Conservation (phyloP, 2,888 invertebrate genomes). For the Nymphalis polychloros region DNA sequence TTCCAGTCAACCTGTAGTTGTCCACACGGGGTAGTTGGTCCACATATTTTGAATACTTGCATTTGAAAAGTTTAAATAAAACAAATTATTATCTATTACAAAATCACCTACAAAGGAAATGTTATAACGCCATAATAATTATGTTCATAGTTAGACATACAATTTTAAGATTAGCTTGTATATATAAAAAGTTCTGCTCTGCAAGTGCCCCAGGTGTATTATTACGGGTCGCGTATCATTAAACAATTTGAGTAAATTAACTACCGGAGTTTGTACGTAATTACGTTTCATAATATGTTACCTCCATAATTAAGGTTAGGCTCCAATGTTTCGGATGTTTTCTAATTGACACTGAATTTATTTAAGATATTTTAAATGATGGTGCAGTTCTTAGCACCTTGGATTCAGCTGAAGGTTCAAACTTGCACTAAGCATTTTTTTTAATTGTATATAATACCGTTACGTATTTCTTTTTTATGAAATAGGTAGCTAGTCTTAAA, state of each 20-base stretch:
- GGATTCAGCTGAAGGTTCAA: too few species aligned
- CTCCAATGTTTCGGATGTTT: conserved; percentile 58
- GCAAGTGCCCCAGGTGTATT: conserved; percentile 43
- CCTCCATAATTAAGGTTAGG: conserved; percentile 64
- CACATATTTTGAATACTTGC: neutral
- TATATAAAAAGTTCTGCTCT: conserved; percentile 7
- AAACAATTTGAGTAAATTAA: conserved; percentile 82
- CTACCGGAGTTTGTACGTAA: conserved; percentile 79
- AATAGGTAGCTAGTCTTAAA: too few species aligned
- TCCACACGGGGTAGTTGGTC: too few species aligned
- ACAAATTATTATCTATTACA: neutral
- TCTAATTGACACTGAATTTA: conserved; percentile 67
- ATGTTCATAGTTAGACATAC: conserved; percentile 7
- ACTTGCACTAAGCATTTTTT: too few species aligned
- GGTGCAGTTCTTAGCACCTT: too few species aligned
- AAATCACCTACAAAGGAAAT: neutral
- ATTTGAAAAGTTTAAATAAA: neutral
- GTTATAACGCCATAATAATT: neutral
- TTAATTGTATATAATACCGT: too few species aligned
- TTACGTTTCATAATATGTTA: conserved; percentile 75
- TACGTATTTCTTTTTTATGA: too few species aligned
- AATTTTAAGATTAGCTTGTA: conserved; percentile 14
- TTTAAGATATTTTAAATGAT: conserved; percentile 31
- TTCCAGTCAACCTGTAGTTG: too few species aligned
- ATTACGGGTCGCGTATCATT: conserved; percentile 67